phyloP scores from a whole-genome alignment of 2,888 invertebrate species.

The Pseudoips prasinana region DNA sequence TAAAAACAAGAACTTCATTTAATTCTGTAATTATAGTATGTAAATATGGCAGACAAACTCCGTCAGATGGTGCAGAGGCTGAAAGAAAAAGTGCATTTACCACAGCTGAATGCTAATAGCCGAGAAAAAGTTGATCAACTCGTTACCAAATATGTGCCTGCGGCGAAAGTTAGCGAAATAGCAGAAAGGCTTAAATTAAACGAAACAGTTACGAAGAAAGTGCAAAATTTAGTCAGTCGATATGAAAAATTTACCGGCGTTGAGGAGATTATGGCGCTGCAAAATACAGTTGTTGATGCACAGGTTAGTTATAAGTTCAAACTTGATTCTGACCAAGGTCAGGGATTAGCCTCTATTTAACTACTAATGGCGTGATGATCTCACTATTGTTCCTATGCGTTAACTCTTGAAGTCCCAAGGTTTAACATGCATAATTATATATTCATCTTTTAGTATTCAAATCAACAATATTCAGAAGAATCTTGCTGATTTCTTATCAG shows the following conservation, averaged over 20 bases:
- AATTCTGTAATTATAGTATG: constrained; percentile 40
- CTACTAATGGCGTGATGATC: constrained; percentile 1
- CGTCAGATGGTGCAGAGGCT: constrained; percentile 62
- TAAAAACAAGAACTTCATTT: constrained; percentile 14
- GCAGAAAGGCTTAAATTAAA: constrained; percentile 66
- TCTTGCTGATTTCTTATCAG: no score
- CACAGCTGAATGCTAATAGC: constrained; percentile 44
- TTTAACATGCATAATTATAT: no score
- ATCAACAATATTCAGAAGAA: no score
- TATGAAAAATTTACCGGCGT: constrained; percentile 90
- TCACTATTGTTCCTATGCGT: not conserved
- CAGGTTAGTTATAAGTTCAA: constrained; percentile 60
- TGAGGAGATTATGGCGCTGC: constrained; percentile 88
- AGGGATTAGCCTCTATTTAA: constrained; percentile 3
- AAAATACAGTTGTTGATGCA: constrained; percentile 87
- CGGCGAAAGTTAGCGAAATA: constrained; percentile 55
- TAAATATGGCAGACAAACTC: constrained; percentile 69
- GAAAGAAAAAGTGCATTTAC: constrained; percentile 59
- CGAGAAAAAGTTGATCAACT: constrained; percentile 67
- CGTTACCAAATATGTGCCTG: constrained; percentile 62
- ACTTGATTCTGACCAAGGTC: constrained; percentile 10
- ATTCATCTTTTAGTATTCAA: no score
- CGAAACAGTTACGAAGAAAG: constrained; percentile 51
- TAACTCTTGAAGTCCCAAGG: no score
- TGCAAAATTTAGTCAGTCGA: constrained; percentile 77